Conservation (phyloP, 2,113 vertebrate species). For the Laterallus jamaicensis region DNA sequence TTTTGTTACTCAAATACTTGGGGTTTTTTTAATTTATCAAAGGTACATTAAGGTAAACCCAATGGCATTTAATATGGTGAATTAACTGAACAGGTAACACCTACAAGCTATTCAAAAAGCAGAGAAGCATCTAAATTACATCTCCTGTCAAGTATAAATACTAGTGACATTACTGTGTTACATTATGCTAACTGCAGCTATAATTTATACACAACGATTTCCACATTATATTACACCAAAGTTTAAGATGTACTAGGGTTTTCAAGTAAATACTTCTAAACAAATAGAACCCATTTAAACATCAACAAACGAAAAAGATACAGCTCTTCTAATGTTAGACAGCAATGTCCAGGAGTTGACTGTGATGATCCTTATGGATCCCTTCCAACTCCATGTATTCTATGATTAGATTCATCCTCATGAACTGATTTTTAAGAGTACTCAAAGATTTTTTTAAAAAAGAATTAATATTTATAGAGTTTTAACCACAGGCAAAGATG, state of each 20-base stretch:
- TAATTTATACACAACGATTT: slow-evolving; percentile 42
- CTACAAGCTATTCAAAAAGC: background rate
- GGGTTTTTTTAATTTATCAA: slow-evolving; percentile 18
- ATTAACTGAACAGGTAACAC: slow-evolving; percentile 57
- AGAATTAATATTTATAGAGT: slow-evolving; percentile 13
- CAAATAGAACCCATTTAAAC: background rate
- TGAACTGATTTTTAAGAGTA: slow-evolving; percentile 9
- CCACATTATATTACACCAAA: background rate
- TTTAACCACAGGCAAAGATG: slow-evolving; percentile 30
- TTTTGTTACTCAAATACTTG: slow-evolving; percentile 14
- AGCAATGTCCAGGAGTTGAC: background rate
- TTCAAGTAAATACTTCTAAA: slow-evolving; percentile 38
- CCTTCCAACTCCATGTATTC: too few species aligned
- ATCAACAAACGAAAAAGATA: background rate
- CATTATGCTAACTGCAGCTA: slow-evolving; percentile 47
- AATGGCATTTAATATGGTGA: slow-evolving; percentile 1
- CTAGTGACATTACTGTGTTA: slow-evolving; percentile 15
- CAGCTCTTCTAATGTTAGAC: slow-evolving; percentile 1
- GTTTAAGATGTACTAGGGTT: background rate
- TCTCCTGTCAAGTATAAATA: slow-evolving; percentile 55
- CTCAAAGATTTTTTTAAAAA: background rate
- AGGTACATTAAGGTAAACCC: slow-evolving; percentile 4
- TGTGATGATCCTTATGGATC: too few species aligned
- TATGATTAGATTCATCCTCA: background rate
- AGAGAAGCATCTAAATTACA: slow-evolving; percentile 49